Base-by-base conservation (phyloP, 1,140 invertebrate species). In the Oscheius sp. region DNA sequence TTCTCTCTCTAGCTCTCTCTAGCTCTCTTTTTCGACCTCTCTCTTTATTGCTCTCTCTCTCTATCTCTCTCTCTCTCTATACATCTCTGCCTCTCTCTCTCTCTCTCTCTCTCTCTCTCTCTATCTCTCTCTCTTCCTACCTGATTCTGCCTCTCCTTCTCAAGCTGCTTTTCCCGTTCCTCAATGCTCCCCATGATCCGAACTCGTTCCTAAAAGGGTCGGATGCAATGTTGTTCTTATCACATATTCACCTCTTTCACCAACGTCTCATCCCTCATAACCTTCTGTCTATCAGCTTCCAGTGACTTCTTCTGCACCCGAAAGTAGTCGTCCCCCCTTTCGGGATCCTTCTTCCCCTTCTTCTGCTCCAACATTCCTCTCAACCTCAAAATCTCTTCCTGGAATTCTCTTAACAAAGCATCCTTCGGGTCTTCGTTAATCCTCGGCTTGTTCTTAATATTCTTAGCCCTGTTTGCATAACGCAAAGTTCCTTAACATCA, bases 391-490 rank as follows among this genome's bases (percentile, higher is more conserved):
- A 83, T 84, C 67, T 82, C 77, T 7, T 83, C 79, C 69, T 94
- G 91, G 86, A 92, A 94, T 85, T 94, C 90, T 80, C 91, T 88
- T 10, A 95, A 86, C 79, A 94, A 88, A 35, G 91, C 91, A 85
- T 95, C 93, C 85, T 94, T 94, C 0, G 94, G 93, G 88, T 97
- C 94, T 85, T 97, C 93, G 86, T 97, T 96, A 75, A 95, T 92
- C 76, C 92, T 90, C 3, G 94, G 94, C 85, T 93, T 92, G 87
- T 97, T 97, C 87, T 95, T 93, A 79, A 97, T 97, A 76, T 93
- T 94, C 87, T 97, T 97, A 15, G 94, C 94, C 34, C 94, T 87
- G 84, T 92, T 93, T 0, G 94, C 93, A 85, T 97, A 97, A 26
- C 94, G 87, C 66, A 97, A 87, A 2, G 94, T 97, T 13, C 72